phyloP scores from a whole-genome alignment of 2,888 invertebrate species.

The Patella caerulea region DNA sequence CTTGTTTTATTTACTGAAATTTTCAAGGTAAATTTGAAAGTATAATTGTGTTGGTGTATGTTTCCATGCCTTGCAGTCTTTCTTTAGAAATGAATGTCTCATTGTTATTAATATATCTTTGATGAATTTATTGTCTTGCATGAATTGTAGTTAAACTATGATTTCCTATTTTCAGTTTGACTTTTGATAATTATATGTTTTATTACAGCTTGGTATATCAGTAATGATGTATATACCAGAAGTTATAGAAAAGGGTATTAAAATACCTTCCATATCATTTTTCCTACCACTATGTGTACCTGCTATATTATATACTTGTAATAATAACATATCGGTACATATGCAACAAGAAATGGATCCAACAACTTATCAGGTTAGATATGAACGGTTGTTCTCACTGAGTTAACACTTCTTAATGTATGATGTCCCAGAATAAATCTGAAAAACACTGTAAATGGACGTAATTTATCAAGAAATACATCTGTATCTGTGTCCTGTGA shows the following conservation, averaged over 20 bases:
- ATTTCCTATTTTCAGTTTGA: too few species aligned
- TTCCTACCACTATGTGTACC: slow-evolving; percentile 65
- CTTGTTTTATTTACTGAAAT: slow-evolving; percentile 64
- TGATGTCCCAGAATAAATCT: too few species aligned
- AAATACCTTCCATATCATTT: slow-evolving; percentile 35
- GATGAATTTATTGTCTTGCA: slow-evolving; percentile 20
- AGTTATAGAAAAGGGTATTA: slow-evolving; percentile 31
- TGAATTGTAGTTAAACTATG: slow-evolving; percentile 13
- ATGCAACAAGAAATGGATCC: slow-evolving; percentile 72
- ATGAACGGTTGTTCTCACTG: not conserved
- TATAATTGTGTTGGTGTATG: too few species aligned
- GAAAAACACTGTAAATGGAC: too few species aligned
- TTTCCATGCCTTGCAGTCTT: not conserved
- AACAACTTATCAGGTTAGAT: slow-evolving; percentile 69
- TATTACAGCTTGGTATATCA: slow-evolving; percentile 46
- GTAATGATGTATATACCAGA: slow-evolving; percentile 43
- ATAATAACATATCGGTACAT: slow-evolving; percentile 69
- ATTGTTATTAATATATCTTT: slow-evolving; percentile 19
- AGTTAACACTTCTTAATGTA: too few species aligned
- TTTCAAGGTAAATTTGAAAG: slow-evolving; percentile 58
- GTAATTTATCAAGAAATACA: too few species aligned
- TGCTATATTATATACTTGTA: slow-evolving; percentile 68
- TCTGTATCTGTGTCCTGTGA: too few species aligned
- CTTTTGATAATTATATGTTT: slow-evolving; percentile 8
- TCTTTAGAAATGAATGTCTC: not conserved